Evolutionary conservation across 2,797 vertebrate genomes (phyloP).

Genomic region (Gouania willdenowi): DNA sequence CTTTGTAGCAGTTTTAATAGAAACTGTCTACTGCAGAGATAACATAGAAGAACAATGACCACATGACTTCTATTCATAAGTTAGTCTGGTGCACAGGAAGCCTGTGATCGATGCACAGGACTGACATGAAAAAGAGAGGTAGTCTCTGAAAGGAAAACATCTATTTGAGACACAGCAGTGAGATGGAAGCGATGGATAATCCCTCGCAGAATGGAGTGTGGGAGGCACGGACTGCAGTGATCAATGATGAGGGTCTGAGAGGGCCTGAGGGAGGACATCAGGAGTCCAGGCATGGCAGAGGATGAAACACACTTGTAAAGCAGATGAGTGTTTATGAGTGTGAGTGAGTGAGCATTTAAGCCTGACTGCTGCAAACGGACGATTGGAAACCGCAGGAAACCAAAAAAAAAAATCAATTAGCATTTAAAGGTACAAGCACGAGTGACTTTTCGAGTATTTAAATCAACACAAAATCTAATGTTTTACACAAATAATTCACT

Average conservation of each 20-base stretch:
- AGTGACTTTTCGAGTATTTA: too few species aligned
- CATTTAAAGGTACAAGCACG: too few species aligned
- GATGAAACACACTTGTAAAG: slow-evolving; percentile 23
- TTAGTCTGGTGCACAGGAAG: neutral
- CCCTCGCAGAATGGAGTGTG: slow-evolving; percentile 32
- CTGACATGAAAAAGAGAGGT: slow-evolving; percentile 13
- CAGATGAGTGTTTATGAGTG: neutral
- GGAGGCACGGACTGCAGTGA: slow-evolving; percentile 28
- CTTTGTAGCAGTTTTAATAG: too few species aligned
- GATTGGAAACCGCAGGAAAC: too few species aligned
- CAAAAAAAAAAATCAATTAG: neutral
- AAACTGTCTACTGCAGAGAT: too few species aligned
- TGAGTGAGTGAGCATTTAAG: neutral
- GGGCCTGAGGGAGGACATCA: slow-evolving; percentile 37
- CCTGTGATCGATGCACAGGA: slow-evolving; percentile 4
- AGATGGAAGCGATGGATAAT: slow-evolving; percentile 46
- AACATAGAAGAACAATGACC: neutral
- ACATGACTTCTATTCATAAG: neutral
- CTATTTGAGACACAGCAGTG: slow-evolving; percentile 10
- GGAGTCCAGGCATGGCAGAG: slow-evolving; percentile 24
- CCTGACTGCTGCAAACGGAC: too few species aligned
- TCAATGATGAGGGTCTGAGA: slow-evolving; percentile 40
- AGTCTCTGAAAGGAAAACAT: slow-evolving; percentile 4
- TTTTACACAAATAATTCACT: too few species aligned
- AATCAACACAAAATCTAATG: too few species aligned